These are phyloP conservation scores for Ageneiosus marmoratus DNA, from an alignment of 2,113 vertebrate species.

Conservation along the genomic window DNA sequence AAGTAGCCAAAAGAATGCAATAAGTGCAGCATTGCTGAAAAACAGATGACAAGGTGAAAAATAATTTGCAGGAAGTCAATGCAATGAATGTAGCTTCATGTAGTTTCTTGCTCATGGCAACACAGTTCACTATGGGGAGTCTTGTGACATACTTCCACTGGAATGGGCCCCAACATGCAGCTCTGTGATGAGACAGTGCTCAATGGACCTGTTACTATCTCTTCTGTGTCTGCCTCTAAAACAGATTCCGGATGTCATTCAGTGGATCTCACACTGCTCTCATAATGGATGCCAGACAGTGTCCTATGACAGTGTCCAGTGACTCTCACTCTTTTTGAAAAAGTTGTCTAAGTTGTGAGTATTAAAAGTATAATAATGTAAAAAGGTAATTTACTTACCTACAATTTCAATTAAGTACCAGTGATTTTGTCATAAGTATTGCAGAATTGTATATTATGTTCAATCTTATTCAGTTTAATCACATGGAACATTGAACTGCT, in stretches of 20 bases:
- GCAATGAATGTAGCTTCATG: neutral
- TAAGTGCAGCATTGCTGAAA: neutral
- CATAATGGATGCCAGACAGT: neutral
- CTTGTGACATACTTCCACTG: neutral
- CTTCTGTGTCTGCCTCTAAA: constrained; percentile 7
- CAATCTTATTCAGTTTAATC: neutral
- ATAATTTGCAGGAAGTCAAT: neutral
- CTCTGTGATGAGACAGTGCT: constrained; percentile 4
- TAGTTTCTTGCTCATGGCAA: neutral
- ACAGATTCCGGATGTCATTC: neutral
- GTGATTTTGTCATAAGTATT: neutral
- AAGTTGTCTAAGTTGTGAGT: neutral
- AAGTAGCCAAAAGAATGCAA: neutral
- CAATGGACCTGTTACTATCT: constrained; percentile 22
- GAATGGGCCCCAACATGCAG: constrained; percentile 27
- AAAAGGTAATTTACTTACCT: neutral
- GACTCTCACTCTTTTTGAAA: neutral
- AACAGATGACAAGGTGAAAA: neutral
- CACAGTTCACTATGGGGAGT: constrained; percentile 12
- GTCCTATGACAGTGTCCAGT: neutral
- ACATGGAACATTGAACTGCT: neutral
- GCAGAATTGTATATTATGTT: neutral
- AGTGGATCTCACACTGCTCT: constrained; percentile 9
- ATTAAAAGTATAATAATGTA: neutral
- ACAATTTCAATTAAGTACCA: neutral